These are phyloP conservation scores for Eurystomus glaucurus DNA, from an alignment of 2,797 vertebrate genomes.

Conservation along the genomic window DNA sequence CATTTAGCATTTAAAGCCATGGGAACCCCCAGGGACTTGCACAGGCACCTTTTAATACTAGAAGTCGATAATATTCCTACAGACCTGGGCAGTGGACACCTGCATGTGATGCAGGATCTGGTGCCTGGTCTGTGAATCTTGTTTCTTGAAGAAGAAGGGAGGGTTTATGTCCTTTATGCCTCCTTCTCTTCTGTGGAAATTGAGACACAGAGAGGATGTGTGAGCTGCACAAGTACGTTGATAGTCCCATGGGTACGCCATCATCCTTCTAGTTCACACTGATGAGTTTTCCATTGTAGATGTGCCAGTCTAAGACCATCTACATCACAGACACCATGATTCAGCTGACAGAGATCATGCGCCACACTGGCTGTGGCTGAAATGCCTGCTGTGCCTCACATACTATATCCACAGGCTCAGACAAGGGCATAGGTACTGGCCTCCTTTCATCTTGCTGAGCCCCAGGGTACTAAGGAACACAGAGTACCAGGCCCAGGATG, in stretches of 20 bases:
- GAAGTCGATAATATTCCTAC: neutral
- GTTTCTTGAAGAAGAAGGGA: neutral
- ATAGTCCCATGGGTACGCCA: neutral
- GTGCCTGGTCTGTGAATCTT: neutral
- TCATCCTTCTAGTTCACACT: neutral
- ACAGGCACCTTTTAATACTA: neutral
- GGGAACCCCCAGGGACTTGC: neutral
- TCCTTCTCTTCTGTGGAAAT: neutral
- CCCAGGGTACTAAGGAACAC: neutral
- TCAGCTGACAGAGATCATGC: neutral
- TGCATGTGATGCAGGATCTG: neutral
- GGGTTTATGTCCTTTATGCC: neutral
- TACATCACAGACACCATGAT: neutral
- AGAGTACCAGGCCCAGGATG: neutral
- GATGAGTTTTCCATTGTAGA: neutral
- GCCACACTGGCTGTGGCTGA: neutral
- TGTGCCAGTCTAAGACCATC: neutral
- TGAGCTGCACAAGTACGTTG: fast-evolving
- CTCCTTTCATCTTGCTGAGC: neutral
- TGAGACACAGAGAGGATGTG: slow-evolving; percentile 34
- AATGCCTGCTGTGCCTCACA: neutral
- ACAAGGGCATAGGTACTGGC: neutral
- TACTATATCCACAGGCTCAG: neutral
- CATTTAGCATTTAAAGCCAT: neutral
- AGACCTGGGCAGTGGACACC: neutral